These are phyloP conservation scores for Luehdorfia chinensis DNA, from an alignment of 1,140 invertebrate species.

Conservation along the genomic window DNA sequence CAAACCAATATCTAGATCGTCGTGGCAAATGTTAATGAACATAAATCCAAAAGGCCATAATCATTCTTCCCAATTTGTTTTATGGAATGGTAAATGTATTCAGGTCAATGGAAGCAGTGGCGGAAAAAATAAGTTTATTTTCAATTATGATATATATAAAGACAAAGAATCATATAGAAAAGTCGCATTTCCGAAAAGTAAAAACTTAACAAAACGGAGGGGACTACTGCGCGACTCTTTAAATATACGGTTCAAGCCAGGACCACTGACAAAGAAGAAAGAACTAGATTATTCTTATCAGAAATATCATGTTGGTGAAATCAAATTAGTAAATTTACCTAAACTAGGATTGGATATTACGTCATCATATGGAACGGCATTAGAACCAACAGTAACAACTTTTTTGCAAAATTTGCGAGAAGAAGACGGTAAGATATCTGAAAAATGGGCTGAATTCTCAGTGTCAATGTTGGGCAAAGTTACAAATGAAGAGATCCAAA, in stretches of 20 bases:
- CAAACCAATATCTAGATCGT: conserved; percentile 42
- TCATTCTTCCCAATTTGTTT: conserved; percentile 47
- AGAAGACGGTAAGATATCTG: conserved; percentile 42
- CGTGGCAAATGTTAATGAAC: conserved; percentile 67
- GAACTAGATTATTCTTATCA: conserved; percentile 58
- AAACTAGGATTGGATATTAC: conserved; percentile 46
- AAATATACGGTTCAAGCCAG: conserved; percentile 60
- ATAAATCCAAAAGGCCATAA: conserved; percentile 48
- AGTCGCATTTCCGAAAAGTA: conserved; percentile 22
- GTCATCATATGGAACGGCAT: conserved; percentile 39
- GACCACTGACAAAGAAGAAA: conserved; percentile 54
- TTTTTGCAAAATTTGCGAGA: conserved; percentile 45
- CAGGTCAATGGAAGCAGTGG: conserved; percentile 61
- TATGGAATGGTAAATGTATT: conserved; percentile 56
- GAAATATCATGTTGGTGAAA: conserved; percentile 52
- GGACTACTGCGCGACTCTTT: conserved; percentile 50
- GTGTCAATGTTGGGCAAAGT: conserved; percentile 45
- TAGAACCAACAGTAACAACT: conserved; percentile 42
- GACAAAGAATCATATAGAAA: conserved; percentile 22
- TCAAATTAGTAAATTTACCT: conserved; percentile 47
- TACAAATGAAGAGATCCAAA: conserved; percentile 32
- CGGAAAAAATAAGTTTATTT: conserved; percentile 51
- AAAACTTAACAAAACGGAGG: conserved; percentile 27
- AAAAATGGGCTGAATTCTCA: conserved; percentile 63
- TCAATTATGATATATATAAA: conserved; percentile 41